Evolutionary conservation across 37 sponge, comb jelly and placozoan species (phyloP), one percentile per base, ranked within the genome.

Genomic region (Ephydatia muelleri): DNA sequence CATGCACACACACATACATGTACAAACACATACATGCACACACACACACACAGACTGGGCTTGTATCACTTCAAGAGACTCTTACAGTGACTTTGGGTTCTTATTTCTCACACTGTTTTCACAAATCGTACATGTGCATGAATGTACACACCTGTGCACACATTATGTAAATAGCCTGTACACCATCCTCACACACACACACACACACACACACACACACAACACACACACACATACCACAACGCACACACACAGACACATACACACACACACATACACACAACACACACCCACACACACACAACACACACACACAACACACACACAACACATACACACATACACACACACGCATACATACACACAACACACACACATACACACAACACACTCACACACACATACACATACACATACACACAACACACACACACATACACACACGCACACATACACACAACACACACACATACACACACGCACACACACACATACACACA

Each of bases 81-180:
- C 43, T 43, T 43, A 43, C 43, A 43, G 43, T 43, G n/a, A n/a
- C n/a, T n/a, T n/a, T n/a, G n/a, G n/a, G n/a, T n/a, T n/a, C n/a
- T n/a, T n/a, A n/a, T n/a, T n/a, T n/a, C n/a, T n/a, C n/a, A n/a
- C n/a, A n/a, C n/a, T n/a, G n/a, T n/a, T n/a, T n/a, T n/a, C n/a
- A n/a, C n/a, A n/a, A n/a, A n/a, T n/a, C 71, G 69, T 27, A 38
- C 39, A 38, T 27, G 69, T 74, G 68, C 19, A 64, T 43, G 81
- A 84, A 89, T 5, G 80, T 84, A 79, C 83, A 89, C 26, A 84
- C 84, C 80, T 81, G 83, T 2, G 83, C 85, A 36, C 85, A 82
- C 21, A 84, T 85, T 68, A 19, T 3, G 74, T 81, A 29, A 33
- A 49, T n/a, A n/a, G n/a, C n/a, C n/a, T n/a, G n/a, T n/a, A n/a